Base-by-base conservation (phyloP, 2,888 invertebrate genomes). In the Barypeithes pellucidus region DNA sequence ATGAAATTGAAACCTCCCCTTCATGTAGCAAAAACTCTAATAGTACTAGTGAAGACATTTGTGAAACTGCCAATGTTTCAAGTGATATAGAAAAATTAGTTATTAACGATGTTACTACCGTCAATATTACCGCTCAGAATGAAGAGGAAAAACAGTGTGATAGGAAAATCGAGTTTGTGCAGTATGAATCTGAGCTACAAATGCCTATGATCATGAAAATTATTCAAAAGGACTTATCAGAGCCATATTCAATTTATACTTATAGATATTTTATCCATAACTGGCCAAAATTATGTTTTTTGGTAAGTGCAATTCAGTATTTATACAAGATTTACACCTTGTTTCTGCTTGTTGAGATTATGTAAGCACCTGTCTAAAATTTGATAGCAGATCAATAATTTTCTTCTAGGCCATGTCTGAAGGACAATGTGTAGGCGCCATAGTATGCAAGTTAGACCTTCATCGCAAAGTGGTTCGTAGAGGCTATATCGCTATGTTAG, bases 251-350 rank as follows among this genome's bases (percentile, higher is more conserved):
- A 79, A 99, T 99, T 89, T 99, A 99, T 88, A 99, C 99, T 33
- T 99, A 99, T 89, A 93, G 99, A 88, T 99, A 99, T 90, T 99
- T 99, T 89, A 98, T 99, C 86, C 98, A 99, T 87, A 99, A 99
- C 87, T 99, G 99, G 99, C 99, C 99, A 85, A 96, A 98, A 88
- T 89, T 99, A 79, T 99, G 99, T 88, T 98, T 97, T 88, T 89
- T 99, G 89, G 94, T 94, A 87, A 89, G 91, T n/a, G 39, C 12
- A n/a, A n/a, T 7, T 3, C 24, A 24, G 1, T 29, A 29, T 29
- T 29, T 29, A 5, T 29, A 29, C 7, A 5, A 29, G 29, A 29
- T 29, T 2, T 24, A 24, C 24, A 24, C 24, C 5, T 24, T 24
- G 24, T 29, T n/a, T 5, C 29, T 29, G 29, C 29, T 9, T 29